A percentile compares a stretch with the other conserved stretches of the same genome.
These are phyloP conservation scores for Notodonta dromedarius DNA, from an alignment of 2,888 invertebrate genomes.

Conservation along the genomic window DNA sequence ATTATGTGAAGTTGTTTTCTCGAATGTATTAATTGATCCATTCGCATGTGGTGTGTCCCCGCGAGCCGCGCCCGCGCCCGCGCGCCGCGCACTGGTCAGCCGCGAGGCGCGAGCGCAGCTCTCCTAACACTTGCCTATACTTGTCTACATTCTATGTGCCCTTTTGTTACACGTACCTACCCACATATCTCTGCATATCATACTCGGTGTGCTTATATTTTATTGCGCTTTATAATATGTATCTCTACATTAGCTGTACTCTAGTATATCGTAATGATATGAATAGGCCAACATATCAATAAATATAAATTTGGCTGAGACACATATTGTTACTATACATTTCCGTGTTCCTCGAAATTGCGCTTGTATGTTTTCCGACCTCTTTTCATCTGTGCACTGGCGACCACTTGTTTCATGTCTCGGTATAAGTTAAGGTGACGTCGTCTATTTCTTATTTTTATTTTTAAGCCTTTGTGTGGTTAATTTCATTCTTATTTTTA, in stretches of 20 bases:
- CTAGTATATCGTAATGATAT: slow-evolving; percentile 59
- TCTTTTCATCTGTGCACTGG: slow-evolving; percentile 37
- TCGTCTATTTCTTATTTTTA: slow-evolving; percentile 74
- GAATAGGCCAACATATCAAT: slow-evolving; percentile 77
- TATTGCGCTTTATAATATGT: slow-evolving; percentile 69
- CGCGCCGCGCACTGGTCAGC: slow-evolving; percentile 18
- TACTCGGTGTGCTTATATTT: slow-evolving; percentile 60
- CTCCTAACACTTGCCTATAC: slow-evolving; percentile 10
- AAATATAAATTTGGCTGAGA: slow-evolving; percentile 69
- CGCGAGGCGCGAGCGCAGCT: slow-evolving; percentile 12
- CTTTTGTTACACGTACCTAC: slow-evolving; percentile 47
- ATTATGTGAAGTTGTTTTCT: slow-evolving; percentile 71
- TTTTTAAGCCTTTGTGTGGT: slow-evolving; percentile 81
- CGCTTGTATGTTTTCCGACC: slow-evolving; percentile 40
- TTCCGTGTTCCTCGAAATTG: slow-evolving; percentile 43
- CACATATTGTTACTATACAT: slow-evolving; percentile 52
- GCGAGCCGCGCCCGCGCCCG: slow-evolving; percentile 11
- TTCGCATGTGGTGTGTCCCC: slow-evolving; percentile 32
- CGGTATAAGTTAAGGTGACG: slow-evolving; percentile 62
- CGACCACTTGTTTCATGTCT: slow-evolving; percentile 45
- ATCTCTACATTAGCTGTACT: slow-evolving; percentile 68
- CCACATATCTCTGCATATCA: slow-evolving; percentile 78
- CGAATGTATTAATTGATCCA: slow-evolving; percentile 43
- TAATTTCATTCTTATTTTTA: slow-evolving; percentile 83
- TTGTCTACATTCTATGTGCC: slow-evolving; percentile 12